Percentiles rank a stretch among this genome's conserved stretches.
phyloP scores from a whole-genome alignment of 2,113 vertebrate species.

The Macrotus californicus region DNA sequence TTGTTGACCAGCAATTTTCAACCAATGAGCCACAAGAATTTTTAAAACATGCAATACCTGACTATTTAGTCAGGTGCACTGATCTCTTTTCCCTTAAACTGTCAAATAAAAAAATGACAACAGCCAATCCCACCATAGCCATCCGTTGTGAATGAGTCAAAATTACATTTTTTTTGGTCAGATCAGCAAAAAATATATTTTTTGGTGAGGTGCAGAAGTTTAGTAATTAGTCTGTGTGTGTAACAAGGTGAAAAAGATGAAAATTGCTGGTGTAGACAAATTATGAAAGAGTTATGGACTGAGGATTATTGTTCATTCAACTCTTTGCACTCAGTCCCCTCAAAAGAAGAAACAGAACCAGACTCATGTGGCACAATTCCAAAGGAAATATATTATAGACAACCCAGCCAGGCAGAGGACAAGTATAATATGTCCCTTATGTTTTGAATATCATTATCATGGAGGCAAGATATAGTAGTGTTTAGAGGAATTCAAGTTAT shows the following conservation, averaged over 20 bases:
- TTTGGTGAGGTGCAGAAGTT: background rate
- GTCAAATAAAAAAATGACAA: background rate
- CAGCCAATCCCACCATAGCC: background rate
- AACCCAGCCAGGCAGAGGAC: background rate
- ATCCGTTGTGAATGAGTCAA: background rate
- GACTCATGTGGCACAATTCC: background rate
- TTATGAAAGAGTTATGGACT: background rate
- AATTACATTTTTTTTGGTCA: background rate
- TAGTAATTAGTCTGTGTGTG: background rate
- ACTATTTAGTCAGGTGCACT: background rate
- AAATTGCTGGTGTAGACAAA: background rate
- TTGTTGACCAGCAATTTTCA: background rate
- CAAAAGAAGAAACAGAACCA: background rate
- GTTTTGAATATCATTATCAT: background rate
- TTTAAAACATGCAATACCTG: background rate
- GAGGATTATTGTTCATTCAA: background rate
- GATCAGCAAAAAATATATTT: background rate
- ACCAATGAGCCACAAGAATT: background rate
- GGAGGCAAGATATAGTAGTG: background rate
- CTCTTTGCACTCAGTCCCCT: background rate
- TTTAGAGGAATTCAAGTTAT: slow-evolving; percentile 15
- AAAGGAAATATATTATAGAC: background rate
- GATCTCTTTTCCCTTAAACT: background rate
- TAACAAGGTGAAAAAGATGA: background rate
- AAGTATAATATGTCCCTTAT: background rate